Evolutionary conservation across 1,140 invertebrate species (phyloP).

Genomic region (Neuroterus valhalla): DNA sequence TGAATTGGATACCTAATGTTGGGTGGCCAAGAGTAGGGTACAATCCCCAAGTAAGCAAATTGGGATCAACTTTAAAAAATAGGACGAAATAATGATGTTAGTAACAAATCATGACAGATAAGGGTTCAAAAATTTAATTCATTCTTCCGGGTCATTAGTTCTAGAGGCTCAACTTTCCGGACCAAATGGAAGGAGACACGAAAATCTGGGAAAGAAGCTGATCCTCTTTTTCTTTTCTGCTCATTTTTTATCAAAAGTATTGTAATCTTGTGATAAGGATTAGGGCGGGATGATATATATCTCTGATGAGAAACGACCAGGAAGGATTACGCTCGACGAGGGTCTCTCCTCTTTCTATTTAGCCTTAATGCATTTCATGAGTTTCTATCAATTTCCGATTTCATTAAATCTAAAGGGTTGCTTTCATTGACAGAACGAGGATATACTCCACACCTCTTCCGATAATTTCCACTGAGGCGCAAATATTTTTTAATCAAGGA

Average conservation of each 20-base stretch:
- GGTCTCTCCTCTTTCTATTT: slow-evolving; percentile 1
- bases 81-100: not conserved
- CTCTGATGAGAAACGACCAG: slow-evolving; percentile 11
- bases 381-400: slow-evolving; percentile 7
- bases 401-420: not conserved
- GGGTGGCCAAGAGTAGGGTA: too few relatives aligned
- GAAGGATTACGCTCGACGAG: slow-evolving; percentile 13
- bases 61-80: not conserved
- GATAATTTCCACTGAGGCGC: not conserved
- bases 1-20: too few relatives aligned
- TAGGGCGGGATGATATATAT: not conserved
- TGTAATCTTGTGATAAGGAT: slow-evolving; percentile 8
- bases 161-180: not conserved
- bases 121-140: not conserved
- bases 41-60: slow-evolving; percentile 2
- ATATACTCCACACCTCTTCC: too few relatives aligned
- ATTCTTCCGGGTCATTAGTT: slow-evolving; percentile 10
- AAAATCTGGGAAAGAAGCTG: not conserved
- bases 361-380: slow-evolving; percentile 24
- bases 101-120: not conserved
- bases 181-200: not conserved
- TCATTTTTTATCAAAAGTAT: slow-evolving; percentile 5
- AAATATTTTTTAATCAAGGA: not conserved
- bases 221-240: not conserved
- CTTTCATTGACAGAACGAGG: not conserved